A percentile compares a stretch with the other conserved stretches of the same genome.
phyloP scores from a whole-genome alignment of 2,888 invertebrate species.

The Orthonychiurus folsomi region DNA sequence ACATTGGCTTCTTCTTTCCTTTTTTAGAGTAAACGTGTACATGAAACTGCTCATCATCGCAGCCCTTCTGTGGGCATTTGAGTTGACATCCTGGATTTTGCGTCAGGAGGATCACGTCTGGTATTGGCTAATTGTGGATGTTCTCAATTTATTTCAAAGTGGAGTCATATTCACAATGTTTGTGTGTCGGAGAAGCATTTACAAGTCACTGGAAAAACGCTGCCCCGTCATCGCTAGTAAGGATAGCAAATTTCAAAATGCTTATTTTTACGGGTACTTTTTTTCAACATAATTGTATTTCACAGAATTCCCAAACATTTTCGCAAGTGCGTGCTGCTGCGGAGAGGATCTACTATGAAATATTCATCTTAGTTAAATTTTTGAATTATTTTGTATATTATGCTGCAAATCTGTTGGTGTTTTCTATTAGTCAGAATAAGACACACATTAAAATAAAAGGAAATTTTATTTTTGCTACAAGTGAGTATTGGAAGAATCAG shows the following conservation, averaged over 20 bases:
- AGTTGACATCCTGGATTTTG: slow-evolving; percentile 7
- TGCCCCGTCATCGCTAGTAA: slow-evolving; percentile 9
- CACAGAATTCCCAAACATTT: background rate
- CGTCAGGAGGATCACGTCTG: background rate
- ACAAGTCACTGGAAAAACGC: background rate
- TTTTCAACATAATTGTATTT: too few species aligned
- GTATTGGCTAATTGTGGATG: slow-evolving; percentile 12
- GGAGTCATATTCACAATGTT: slow-evolving; percentile 9
- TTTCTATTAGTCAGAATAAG: too few species aligned
- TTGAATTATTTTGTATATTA: too few species aligned
- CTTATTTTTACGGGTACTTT: background rate
- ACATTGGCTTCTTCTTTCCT: background rate
- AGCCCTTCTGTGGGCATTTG: slow-evolving; percentile 5
- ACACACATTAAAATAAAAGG: too few species aligned
- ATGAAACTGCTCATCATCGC: background rate
- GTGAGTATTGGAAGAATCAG: too few species aligned
- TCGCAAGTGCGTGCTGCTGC: background rate
- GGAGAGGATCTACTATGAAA: too few species aligned
- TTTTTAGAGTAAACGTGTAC: slow-evolving; percentile 9
- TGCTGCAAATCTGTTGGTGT: too few species aligned
- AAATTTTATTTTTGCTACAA: too few species aligned
- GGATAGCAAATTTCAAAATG: background rate
- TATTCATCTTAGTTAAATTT: too few species aligned
- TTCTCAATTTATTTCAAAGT: slow-evolving; percentile 11
- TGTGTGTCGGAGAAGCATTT: slow-evolving; percentile 5